Percentiles rank a stretch among this genome's conserved stretches.
Conservation (phyloP, 2,113 vertebrate species). For the Sakesphorus luctuosus region DNA sequence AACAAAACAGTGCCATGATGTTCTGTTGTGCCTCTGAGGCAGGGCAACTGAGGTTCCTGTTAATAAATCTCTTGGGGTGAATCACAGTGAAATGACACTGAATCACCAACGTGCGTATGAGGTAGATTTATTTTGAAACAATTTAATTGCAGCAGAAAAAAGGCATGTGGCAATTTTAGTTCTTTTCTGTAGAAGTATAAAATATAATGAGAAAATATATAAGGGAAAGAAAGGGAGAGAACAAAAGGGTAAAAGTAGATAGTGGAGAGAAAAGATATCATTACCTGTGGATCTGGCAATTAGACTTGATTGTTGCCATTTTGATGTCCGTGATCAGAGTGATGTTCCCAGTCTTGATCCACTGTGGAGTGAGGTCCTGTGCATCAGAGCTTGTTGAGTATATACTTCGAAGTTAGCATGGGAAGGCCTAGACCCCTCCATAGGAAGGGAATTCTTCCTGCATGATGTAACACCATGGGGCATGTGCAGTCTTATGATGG, state of each 20-base stretch:
- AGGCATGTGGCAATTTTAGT: neutral
- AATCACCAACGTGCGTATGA: neutral
- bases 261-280: neutral
- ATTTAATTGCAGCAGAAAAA: neutral
- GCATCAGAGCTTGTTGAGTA: neutral
- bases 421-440: neutral
- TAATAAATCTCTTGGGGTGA: neutral
- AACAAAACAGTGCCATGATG: neutral
- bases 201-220: neutral
- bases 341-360: neutral
- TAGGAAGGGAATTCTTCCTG: neutral
- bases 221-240: neutral
- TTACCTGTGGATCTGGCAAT: neutral
- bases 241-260: neutral
- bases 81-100: neutral
- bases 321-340: neutral
- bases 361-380: neutral
- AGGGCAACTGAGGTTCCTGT: neutral
- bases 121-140: neutral
- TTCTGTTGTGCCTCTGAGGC: neutral
- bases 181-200: neutral
- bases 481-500: neutral
- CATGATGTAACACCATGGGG: neutral
- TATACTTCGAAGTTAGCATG: neutral
- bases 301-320: neutral